Conservation (phyloP, 2,113 vertebrate genomes). For the Alligator mississippiensis region DNA sequence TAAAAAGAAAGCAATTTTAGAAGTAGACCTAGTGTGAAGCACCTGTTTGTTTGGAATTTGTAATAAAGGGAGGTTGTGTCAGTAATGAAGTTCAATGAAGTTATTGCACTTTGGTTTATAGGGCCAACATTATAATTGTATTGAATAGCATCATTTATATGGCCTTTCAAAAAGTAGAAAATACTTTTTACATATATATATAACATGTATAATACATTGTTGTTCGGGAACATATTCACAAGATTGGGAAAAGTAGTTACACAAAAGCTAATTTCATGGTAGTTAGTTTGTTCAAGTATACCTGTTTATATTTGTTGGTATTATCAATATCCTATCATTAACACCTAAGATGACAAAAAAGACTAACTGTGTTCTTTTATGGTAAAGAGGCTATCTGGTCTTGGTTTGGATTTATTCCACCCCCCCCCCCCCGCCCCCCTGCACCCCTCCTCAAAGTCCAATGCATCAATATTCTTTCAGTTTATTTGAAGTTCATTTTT, state of each 20-base stretch:
- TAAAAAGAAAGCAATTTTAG: slow-evolving; percentile 81
- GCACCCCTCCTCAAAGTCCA: neutral
- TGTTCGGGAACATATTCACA: neutral
- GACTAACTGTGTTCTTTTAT: neutral
- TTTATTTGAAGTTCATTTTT: neutral
- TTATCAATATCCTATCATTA: slow-evolving; percentile 23
- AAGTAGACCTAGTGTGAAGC: slow-evolving; percentile 73
- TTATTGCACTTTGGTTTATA: neutral
- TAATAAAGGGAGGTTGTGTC: slow-evolving; percentile 54
- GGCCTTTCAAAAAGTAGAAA: neutral
- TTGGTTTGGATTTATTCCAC: neutral
- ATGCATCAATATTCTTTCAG: neutral
- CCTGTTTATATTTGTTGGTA: slow-evolving; percentile 19
- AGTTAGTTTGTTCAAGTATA: neutral
- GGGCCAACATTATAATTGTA: neutral
- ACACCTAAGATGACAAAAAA: neutral
- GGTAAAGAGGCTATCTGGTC: neutral
- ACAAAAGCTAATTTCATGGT: neutral
- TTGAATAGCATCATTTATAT: neutral
- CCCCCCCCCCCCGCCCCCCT: neutral
- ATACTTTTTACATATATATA: neutral
- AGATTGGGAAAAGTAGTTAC: neutral
- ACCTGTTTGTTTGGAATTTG: slow-evolving; percentile 79
- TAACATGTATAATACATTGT: neutral
- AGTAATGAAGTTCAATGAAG: slow-evolving; percentile 23